These are phyloP conservation scores for Cataglyphis hispanica DNA, from an alignment of 1,140 invertebrate species.

Conservation along the genomic window DNA sequence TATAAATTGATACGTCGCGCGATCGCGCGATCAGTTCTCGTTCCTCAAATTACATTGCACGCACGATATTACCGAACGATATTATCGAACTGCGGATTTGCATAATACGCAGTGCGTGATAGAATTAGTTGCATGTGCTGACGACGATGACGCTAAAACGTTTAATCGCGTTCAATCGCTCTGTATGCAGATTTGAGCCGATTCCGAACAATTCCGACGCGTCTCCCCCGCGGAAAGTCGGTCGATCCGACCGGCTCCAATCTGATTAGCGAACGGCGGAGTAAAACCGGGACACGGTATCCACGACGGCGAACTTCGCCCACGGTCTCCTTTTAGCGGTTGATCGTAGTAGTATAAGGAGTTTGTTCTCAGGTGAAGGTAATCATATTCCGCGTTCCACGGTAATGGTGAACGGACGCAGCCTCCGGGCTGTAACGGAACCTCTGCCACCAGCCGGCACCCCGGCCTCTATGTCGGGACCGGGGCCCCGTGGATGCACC, in stretches of 20 bases:
- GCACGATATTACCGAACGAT: not conserved
- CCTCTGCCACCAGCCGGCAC: conserved; percentile 75
- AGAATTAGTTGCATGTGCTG: conserved; percentile 50
- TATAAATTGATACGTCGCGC: conserved; percentile 50
- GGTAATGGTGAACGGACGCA: conserved; percentile 82
- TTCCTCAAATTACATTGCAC: conserved; percentile 1
- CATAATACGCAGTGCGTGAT: conserved; percentile 60
- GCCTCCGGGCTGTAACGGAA: conserved; percentile 83
- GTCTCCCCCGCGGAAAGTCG: conserved; percentile 33
- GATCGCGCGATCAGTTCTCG: conserved; percentile 41
- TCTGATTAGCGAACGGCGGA: conserved; percentile 57
- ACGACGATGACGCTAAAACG: conserved; percentile 22
- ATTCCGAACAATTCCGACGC: not conserved
- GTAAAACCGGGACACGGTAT: conserved; percentile 68
- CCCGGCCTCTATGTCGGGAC: conserved; percentile 72
- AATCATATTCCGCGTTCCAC: conserved; percentile 86
- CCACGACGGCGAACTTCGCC: conserved; percentile 70
- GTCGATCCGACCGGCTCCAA: conserved; percentile 53
- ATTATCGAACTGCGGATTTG: conserved; percentile 57
- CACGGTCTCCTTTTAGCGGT: conserved; percentile 62
- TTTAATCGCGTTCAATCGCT: conserved; percentile 21
- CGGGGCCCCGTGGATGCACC: conserved; percentile 68
- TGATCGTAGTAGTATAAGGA: conserved; percentile 42
- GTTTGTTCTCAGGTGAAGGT: conserved; percentile 80
- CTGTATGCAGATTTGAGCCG: conserved; percentile 45